Evolutionary conservation across 2,113 vertebrate genomes (phyloP), one percentile per base, ranked within the genome.

Genomic region (Taurulus bubalis): DNA sequence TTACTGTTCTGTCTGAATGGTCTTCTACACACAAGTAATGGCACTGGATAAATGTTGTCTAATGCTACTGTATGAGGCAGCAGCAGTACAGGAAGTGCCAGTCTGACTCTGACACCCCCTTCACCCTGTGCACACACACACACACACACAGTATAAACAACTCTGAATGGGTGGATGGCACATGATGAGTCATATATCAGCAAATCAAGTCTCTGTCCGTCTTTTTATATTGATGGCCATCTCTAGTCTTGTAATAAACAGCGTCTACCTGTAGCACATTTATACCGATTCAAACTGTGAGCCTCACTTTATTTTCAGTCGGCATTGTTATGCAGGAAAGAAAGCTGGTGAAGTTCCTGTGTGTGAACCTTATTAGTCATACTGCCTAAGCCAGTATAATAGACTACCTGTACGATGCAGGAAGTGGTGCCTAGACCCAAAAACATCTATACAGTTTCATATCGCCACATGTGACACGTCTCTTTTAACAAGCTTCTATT

Each of bases 1-100:
- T 84, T 71, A 80, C 75, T 89, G 83, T 85, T 88, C 78, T 79
- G 40, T 73, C 73, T 88, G 62, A 85, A 86, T 81, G 77, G n/a
- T 82, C 73, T 79, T 72, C 16, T 79, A 83, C 79, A 79, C 80
- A 77, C 1, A 10, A 73, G 73, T 84, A 60, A 56, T 56, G 63
- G 38, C 66, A 49, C 56, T 69, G 40, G 84, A 85, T 90, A 81
- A 90, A 87, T 88, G 88, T 24, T 86, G n/a, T 51, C 38, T 79
- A 74, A 85, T 85, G 66, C 77, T 49, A 67, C 83, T 82, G 81
- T 73, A 66, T 64, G 77, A 71, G 62, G 77, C 74, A 68, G 24
- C 74, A 84, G 47, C 84, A 79, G 86, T 71, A 86, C 84, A 84
- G 65, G 70, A 78, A 82, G 85, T 87, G 81, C 84, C 68, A 87